Evolutionary conservation across 2,797 vertebrate genomes (phyloP), one percentile per base, ranked within the genome.

Genomic region (Anguilla anguilla): DNA sequence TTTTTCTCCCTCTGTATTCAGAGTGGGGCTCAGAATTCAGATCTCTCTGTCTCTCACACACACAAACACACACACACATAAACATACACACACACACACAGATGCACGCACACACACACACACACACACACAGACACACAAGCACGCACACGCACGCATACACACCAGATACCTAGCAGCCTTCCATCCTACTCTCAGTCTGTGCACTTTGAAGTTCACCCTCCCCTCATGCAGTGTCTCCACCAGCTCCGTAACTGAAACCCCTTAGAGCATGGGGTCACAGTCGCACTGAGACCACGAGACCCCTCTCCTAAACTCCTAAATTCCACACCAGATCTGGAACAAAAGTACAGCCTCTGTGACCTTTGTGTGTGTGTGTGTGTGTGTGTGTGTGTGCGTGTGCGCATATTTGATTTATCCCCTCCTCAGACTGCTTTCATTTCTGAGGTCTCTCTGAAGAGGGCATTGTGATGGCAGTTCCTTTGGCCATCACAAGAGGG

Each of bases 401-500:
- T 28, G 19, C 2, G 10, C 25, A n/a, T 67, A 6, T 67, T n/a
- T 31, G 25, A 69, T n/a, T 74, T 22, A n/a, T n/a, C 3, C 61
- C 22, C 61, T 67, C 22, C 25, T 67, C 61, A n/a, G 61, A 67
- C 7, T 67, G 61, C 6, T 7, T 67, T 67, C 25, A 25, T 9
- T 25, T 3, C 61, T n/a, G 3, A 67, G 7, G 19, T 77, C 35
- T 39, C 13, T 77, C 9, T 74, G 3, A 31, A 2, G n/a, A 31
- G 31, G 31, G 31, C 17, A 74, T 35, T 35, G 69, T 31, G 69
- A 19, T 25, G 90, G 92, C 83, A 4, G 39, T 94, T 93, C 90
- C 53, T 85, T 4, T 6, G 55, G 35, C 89, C 3, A 85, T 85
- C 94, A 94, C 93, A 91, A 94, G 95, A 89, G 93, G 94, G 94